phyloP scores from a whole-genome alignment of 2,113 vertebrate species.

The Monarcha castaneiventris region DNA sequence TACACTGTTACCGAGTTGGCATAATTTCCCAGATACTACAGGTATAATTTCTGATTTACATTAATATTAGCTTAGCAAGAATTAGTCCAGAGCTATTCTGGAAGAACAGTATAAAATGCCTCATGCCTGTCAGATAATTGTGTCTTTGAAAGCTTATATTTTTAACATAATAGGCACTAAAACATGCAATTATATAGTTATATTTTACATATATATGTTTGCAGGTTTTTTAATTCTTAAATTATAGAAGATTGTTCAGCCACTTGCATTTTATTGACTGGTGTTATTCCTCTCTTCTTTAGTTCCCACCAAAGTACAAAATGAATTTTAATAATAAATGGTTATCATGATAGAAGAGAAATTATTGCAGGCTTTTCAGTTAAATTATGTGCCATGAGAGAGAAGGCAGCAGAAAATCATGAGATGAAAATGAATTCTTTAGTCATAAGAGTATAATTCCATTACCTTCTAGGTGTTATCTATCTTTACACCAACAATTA shows the following conservation, averaged over 20 bases:
- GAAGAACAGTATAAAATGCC: background rate
- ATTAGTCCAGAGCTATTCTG: background rate
- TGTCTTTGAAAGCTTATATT: background rate
- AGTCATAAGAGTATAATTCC: background rate
- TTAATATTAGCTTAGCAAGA: slow-evolving; percentile 6
- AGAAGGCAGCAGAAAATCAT: background rate
- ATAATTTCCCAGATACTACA: background rate
- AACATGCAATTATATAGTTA: background rate
- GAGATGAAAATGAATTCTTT: background rate
- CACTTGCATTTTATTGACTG: background rate
- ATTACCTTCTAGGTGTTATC: background rate
- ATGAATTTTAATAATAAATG: background rate
- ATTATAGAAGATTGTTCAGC: background rate
- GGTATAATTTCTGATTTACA: slow-evolving; percentile 20
- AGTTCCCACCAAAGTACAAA: background rate
- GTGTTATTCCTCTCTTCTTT: background rate
- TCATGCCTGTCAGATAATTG: background rate
- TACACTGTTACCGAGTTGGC: background rate
- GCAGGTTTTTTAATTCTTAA: background rate
- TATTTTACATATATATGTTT: background rate
- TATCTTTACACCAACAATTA: background rate
- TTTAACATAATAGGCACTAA: background rate
- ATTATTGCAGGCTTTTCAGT: background rate
- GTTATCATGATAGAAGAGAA: background rate
- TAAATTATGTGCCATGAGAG: background rate